phyloP scores from a whole-genome alignment of 2,113 vertebrate genomes.

The Xyrauchen texanus region DNA sequence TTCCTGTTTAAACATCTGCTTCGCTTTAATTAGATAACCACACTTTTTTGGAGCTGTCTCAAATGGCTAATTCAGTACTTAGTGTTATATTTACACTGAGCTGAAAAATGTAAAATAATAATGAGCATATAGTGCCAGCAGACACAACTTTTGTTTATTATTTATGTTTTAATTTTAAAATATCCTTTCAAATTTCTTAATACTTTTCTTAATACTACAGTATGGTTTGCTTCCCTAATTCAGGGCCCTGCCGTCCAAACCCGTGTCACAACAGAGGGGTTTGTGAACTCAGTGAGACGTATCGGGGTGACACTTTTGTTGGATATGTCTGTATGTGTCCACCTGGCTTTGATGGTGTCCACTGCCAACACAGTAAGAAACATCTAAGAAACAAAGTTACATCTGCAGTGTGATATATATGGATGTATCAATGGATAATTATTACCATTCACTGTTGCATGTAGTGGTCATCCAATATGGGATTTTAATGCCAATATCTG shows the following conservation, averaged over 20 bases:
- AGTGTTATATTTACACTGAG: background rate
- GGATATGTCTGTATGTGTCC: constrained; percentile 85
- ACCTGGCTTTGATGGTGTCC: constrained; percentile 81
- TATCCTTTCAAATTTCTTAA: no score
- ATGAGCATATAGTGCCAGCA: background rate
- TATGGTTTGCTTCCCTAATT: constrained; percentile 27
- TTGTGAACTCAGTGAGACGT: constrained; percentile 81
- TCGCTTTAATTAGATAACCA: background rate
- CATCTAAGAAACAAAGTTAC: background rate
- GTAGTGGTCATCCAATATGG: no score
- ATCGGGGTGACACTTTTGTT: constrained; percentile 82
- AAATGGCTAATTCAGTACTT: background rate
- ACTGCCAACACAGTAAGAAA: constrained; percentile 89
- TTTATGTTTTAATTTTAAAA: no score
- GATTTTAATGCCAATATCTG: no score
- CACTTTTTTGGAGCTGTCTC: background rate
- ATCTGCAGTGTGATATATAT: background rate
- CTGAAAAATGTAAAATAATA: background rate
- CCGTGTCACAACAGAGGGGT: constrained; percentile 86
- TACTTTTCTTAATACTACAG: no score
- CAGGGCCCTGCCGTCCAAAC: constrained; percentile 82
- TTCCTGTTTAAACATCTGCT: constrained; percentile 18
- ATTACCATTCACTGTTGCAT: no score
- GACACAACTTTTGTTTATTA: no score
- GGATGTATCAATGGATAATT: no score